Base-by-base conservation (phyloP, 2,113 vertebrate species). In the Beaufortia kweichowensis region DNA sequence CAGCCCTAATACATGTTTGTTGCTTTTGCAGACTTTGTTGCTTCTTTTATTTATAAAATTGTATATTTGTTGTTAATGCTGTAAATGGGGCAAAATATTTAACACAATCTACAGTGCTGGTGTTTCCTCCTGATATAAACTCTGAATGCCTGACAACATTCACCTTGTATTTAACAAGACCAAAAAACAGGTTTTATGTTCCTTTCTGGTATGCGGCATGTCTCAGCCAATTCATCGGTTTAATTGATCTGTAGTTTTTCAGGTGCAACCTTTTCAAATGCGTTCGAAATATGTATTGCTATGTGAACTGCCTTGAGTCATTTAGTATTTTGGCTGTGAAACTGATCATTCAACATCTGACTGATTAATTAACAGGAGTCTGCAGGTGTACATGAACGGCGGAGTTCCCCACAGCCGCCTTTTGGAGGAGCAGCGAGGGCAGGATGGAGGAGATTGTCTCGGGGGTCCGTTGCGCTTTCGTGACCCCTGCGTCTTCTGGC, bases 401-500 rank as follows among this genome's bases (percentile, higher is more conserved):
- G 96, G 96, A 31, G 76, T 98, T 79, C 89, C 95, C 35, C 97
- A 98, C 28, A 98, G 96, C 78, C 89, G 85, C 72, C 91, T 94
- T 88, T 86, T 98, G 84, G 92, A 90, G 75, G 90, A 91, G 84
- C 97, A 99, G 87, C 93, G 89, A 81, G 80, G 85, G 11, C 94
- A 96, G 81, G 91, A 95, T 79, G 96, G 97, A 8, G 95, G 93
- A 1, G 89, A 90, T 7, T 93, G 91, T 0, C 90, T 99, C 11
- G 96, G 97, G 29, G 97, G 97, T 0, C 94, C 96, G 1, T 88
- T 99, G 67, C 94, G 93, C 63, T 98, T 93, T 84, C 91, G 89
- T 19, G 86, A 94, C 69, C 89, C 94, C 76, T 99, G 97, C 89
- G 95, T 99, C 84, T 81, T 99, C 79, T 99, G 97, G 97, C 92